These are phyloP conservation scores for Serinus canaria DNA, from an alignment of 2,113 vertebrate species.

Conservation along the genomic window DNA sequence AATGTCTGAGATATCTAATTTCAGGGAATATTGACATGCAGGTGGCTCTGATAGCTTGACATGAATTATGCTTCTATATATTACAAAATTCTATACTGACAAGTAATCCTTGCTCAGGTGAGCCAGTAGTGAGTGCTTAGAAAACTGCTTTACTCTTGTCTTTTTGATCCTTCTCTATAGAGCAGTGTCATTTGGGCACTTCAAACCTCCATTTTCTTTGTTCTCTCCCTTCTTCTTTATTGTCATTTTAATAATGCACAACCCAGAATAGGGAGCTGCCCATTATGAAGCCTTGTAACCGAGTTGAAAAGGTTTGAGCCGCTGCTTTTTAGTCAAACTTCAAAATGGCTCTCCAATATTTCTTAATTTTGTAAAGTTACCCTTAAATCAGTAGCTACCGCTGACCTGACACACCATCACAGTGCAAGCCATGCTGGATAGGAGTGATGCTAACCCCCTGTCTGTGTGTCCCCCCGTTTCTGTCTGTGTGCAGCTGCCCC, in stretches of 20 bases:
- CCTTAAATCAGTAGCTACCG: neutral
- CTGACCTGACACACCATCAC: accelerated
- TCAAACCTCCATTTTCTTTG: neutral
- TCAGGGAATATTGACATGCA: neutral
- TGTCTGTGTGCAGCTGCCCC: slow-evolving; percentile 78
- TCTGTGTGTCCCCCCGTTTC: neutral
- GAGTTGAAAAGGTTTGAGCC: neutral
- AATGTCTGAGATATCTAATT: neutral
- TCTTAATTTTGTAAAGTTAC: neutral
- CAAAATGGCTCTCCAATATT: neutral
- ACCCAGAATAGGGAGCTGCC: neutral
- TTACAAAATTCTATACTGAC: neutral
- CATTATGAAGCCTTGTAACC: neutral
- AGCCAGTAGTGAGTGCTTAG: neutral
- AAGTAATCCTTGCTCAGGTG: neutral
- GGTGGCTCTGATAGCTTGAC: neutral
- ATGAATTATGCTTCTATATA: neutral
- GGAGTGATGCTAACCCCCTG: neutral
- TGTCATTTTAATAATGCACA: slow-evolving; percentile 20
- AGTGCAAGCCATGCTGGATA: accelerated
- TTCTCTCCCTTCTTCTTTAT: neutral
- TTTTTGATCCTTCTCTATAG: neutral
- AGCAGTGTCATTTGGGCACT: neutral
- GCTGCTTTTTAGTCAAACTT: neutral
- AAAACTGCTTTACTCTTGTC: neutral